These are phyloP conservation scores for Periophthalmus magnuspinnatus DNA, from an alignment of 2,797 vertebrate species.

Conservation along the genomic window DNA sequence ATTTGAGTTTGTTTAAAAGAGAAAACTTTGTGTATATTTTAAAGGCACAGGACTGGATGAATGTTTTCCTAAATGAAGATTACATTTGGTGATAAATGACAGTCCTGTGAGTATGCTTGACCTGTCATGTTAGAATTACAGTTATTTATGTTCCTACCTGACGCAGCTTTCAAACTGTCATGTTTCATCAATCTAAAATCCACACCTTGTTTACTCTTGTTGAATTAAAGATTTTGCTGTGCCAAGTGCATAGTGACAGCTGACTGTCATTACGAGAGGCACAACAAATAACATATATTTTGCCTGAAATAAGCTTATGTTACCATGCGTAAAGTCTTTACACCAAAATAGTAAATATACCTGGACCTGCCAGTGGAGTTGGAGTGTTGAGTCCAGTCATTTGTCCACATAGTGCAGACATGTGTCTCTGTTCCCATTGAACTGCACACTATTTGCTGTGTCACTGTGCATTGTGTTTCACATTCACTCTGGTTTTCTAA, in stretches of 20 bases:
- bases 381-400: constrained; percentile 46
- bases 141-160: constrained; percentile 47
- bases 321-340: constrained; percentile 34
- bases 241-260: constrained; percentile 22
- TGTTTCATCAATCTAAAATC: constrained; percentile 42
- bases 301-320: constrained; percentile 52
- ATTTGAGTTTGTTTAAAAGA: constrained; percentile 21
- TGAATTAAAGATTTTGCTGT: constrained; percentile 28
- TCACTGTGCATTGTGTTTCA: constrained; percentile 46
- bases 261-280: constrained; percentile 38
- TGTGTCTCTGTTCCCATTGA: constrained; percentile 40
- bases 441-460: constrained; percentile 34
- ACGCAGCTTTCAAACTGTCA: constrained; percentile 27
- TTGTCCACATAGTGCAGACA: constrained; percentile 46
- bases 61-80: neutral
- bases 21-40: constrained; percentile 20
- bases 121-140: constrained; percentile 22
- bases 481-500: constrained; percentile 47
- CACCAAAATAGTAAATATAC: constrained; percentile 45
- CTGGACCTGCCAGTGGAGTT: constrained; percentile 46
- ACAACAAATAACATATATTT: constrained; percentile 40
- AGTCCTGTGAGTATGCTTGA: constrained; percentile 14
- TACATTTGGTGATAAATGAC: constrained; percentile 43
- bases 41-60: constrained; percentile 9
- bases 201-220: constrained; percentile 38